Evolutionary conservation across 2,888 invertebrate genomes (phyloP).

Genomic region (Venusia cambrica): DNA sequence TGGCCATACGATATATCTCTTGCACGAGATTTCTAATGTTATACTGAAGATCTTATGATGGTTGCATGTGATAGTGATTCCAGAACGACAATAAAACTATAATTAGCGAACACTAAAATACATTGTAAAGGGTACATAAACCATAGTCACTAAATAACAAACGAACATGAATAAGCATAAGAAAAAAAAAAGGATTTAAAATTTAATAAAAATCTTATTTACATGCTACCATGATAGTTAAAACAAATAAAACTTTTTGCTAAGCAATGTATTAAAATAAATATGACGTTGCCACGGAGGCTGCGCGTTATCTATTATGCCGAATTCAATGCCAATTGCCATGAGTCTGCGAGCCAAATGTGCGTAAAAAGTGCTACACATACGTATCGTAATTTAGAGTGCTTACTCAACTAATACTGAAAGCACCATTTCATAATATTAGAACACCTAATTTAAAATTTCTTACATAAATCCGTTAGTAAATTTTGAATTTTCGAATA

Average conservation of each 20-base stretch:
- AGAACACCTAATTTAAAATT: slow-evolving; percentile 36
- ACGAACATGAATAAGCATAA: slow-evolving; percentile 51
- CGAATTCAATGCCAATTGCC: slow-evolving; percentile 23
- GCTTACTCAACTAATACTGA: slow-evolving; percentile 77
- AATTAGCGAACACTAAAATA: slow-evolving; percentile 42
- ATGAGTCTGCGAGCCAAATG: slow-evolving; percentile 44
- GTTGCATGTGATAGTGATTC: too few species aligned
- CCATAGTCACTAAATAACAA: slow-evolving; percentile 76
- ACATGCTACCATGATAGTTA: slow-evolving; percentile 52
- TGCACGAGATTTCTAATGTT: too few species aligned
- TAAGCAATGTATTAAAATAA: slow-evolving; percentile 68
- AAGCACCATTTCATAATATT: slow-evolving; percentile 71
- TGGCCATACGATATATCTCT: too few species aligned
- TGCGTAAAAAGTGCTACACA: slow-evolving; percentile 41
- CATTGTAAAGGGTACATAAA: slow-evolving; percentile 58
- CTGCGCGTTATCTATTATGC: slow-evolving; percentile 20
- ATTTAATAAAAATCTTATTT: slow-evolving; percentile 77
- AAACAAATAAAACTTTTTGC: slow-evolving; percentile 66
- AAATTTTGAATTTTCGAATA: slow-evolving; percentile 47
- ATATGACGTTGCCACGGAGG: too few species aligned
- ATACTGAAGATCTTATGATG: too few species aligned
- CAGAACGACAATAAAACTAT: slow-evolving; percentile 42
- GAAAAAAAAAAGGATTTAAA: slow-evolving; percentile 41
- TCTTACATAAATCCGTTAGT: slow-evolving; percentile 18
- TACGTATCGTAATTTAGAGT: slow-evolving; percentile 46